Evolutionary conservation across 2,113 vertebrate genomes (phyloP).

Genomic region (Myotis davidii): DNA sequence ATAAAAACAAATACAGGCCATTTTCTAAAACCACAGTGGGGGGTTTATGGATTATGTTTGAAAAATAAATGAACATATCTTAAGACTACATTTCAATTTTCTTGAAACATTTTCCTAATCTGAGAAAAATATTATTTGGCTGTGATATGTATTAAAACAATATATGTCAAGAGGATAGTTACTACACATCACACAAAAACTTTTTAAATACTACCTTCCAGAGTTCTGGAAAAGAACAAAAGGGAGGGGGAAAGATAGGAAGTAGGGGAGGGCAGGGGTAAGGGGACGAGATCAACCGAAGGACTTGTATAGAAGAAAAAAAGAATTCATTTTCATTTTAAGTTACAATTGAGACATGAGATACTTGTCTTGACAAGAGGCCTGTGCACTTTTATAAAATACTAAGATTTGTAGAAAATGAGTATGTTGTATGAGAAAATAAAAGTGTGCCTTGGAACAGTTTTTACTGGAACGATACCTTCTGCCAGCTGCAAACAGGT

Average conservation of each 20-base stretch:
- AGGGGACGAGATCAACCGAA: too few relatives aligned
- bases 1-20: neutral
- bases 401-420: neutral
- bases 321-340: neutral
- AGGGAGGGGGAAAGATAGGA: too few relatives aligned
- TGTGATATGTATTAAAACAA: neutral
- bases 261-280: too few relatives aligned
- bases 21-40: neutral
- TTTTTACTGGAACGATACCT: neutral
- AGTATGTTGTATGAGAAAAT: neutral
- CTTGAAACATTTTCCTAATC: slow-evolving; percentile 11
- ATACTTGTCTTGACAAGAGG: slow-evolving; percentile 27
- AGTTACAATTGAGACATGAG: neutral
- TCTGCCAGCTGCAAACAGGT: neutral
- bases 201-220: neutral
- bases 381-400: neutral
- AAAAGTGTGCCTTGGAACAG: neutral
- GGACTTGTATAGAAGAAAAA: too few relatives aligned
- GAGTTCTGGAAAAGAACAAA: neutral
- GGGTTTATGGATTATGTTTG: neutral
- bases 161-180: neutral
- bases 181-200: neutral
- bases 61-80: neutral
- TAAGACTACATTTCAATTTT: slow-evolving; percentile 17
- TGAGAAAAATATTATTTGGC: neutral